Conservation (phyloP, 2,797 vertebrate genomes). For the Pseudocheirus occidentalis region DNA sequence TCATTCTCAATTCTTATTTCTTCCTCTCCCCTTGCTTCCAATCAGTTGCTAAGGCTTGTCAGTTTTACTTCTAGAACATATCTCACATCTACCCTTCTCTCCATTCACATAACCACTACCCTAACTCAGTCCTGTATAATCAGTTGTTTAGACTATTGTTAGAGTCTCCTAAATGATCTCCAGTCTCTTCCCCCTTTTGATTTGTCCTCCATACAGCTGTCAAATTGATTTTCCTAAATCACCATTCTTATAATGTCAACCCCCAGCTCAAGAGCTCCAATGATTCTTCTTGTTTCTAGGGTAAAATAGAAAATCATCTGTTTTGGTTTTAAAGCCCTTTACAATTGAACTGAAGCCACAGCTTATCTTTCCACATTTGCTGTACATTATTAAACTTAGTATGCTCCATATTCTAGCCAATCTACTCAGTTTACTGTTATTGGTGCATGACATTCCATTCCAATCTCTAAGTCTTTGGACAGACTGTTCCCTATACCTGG, state of each 20-base stretch:
- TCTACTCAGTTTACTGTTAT: neutral
- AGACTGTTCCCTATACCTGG: neutral
- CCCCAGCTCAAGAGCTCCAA: neutral
- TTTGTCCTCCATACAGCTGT: neutral
- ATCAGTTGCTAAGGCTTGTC: neutral
- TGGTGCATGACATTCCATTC: neutral
- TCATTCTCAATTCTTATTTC: neutral
- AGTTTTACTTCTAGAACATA: neutral
- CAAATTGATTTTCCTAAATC: neutral
- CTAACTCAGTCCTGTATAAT: neutral
- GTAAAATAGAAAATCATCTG: neutral
- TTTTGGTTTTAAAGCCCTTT: neutral
- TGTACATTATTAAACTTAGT: neutral
- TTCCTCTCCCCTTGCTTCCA: neutral
- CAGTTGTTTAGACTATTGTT: neutral
- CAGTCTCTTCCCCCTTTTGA: neutral
- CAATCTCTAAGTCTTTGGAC: neutral
- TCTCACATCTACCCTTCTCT: neutral
- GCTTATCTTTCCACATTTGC: neutral
- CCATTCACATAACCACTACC: neutral
- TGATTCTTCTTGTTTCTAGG: neutral
- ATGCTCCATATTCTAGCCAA: neutral
- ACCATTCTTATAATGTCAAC: neutral
- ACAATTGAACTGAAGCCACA: neutral
- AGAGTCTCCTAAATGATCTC: neutral